phyloP scores from a whole-genome alignment of 1,140 invertebrate species.

The Zaprionus ghesquierei region DNA sequence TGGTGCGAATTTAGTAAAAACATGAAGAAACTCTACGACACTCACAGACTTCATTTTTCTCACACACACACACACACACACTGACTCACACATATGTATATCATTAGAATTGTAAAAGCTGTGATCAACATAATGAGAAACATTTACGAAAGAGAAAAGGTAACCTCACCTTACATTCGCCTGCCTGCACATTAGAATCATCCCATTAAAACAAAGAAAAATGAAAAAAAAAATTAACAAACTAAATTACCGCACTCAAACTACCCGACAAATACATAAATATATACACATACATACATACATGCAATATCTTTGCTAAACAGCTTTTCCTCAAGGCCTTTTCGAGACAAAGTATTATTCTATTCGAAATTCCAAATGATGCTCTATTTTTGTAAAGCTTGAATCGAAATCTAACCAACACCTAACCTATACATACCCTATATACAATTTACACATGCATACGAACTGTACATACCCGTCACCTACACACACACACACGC shows the following conservation, averaged over 20 bases:
- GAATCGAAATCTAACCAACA: conserved; percentile 13
- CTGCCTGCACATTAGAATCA: conserved; percentile 27
- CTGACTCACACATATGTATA: conserved; percentile 43
- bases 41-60: conserved; percentile 4
- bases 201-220: neutral
- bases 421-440: neutral
- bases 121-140: conserved; percentile 58
- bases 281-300: neutral
- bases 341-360: conserved; percentile 12
- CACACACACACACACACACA: conserved; percentile 9
- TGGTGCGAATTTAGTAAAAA: conserved; percentile 56
- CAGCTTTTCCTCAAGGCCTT: neutral
- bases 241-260: conserved; percentile 12
- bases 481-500: conserved; percentile 9
- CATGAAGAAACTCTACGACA: conserved; percentile 2
- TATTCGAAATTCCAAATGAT: conserved; percentile 33
- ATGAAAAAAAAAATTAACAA: conserved; percentile 5
- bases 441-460: conserved; percentile 14
- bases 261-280: conserved; percentile 5
- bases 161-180: conserved; percentile 24
- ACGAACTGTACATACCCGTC: neutral
- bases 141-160: conserved; percentile 8
- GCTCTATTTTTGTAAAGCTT: conserved; percentile 73
- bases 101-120: conserved; percentile 80
- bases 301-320: neutral